These are phyloP conservation scores for Microcebus jonahi DNA, from an alignment of 2,113 vertebrate species.

Conservation along the genomic window DNA sequence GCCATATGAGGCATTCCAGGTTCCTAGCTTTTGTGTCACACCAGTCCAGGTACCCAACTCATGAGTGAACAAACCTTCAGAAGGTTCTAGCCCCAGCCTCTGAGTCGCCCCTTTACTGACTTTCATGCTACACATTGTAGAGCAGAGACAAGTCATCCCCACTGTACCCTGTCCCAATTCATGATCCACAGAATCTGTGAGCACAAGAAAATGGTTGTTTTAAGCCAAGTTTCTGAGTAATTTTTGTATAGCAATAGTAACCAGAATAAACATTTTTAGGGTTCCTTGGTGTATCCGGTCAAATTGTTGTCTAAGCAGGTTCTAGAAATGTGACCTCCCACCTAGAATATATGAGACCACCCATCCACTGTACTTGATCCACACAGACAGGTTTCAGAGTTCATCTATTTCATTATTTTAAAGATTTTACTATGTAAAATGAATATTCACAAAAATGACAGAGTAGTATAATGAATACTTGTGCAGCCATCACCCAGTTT, in stretches of 20 bases:
- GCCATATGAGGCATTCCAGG: background rate
- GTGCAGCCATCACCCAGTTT: background rate
- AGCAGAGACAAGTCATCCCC: background rate
- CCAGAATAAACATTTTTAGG: background rate
- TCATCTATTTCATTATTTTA: background rate
- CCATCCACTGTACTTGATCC: background rate
- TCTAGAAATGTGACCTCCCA: background rate
- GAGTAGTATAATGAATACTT: background rate
- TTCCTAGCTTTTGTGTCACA: background rate
- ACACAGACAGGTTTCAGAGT: background rate
- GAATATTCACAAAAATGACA: background rate
- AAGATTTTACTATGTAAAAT: conserved; percentile 5
- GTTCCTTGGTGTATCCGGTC: background rate
- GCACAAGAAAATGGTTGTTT: background rate
- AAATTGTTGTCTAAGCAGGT: background rate
- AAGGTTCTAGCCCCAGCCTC: background rate
- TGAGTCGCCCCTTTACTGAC: background rate
- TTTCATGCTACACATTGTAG: rapidly evolving
- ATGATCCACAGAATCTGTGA: background rate
- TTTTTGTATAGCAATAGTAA: background rate
- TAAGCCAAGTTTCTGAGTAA: background rate
- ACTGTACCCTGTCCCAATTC: background rate
- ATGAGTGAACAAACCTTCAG: background rate
- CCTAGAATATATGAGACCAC: background rate
- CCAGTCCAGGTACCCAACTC: background rate